Evolutionary conservation across 2,888 invertebrate genomes (phyloP).

Genomic region (Emmelina monodactyla): DNA sequence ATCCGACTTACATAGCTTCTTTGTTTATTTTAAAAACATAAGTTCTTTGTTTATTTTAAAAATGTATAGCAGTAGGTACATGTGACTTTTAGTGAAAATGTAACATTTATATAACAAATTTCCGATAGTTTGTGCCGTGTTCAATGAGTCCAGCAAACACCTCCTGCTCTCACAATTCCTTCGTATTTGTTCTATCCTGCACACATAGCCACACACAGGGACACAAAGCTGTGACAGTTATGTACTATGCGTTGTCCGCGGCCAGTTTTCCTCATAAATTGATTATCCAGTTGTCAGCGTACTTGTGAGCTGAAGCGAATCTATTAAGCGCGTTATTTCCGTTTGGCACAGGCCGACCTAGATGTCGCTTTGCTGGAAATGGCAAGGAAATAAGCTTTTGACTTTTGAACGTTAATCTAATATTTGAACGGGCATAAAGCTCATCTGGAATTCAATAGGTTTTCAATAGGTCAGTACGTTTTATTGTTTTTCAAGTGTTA

Average conservation of each 20-base stretch:
- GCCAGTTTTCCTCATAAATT: conserved; percentile 57
- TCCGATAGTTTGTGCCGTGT: no score
- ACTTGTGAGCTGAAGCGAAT: conserved; percentile 57
- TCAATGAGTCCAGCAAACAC: no score
- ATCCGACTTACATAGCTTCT: no score
- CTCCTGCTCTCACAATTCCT: no score
- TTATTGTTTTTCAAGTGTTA: no score
- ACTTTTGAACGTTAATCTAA: not conserved
- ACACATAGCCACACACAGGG: not conserved
- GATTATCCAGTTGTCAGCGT: conserved; percentile 60
- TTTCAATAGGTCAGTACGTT: no score
- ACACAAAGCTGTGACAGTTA: not conserved
- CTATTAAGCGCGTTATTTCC: conserved; percentile 65
- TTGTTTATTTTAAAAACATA: no score
- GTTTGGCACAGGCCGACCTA: conserved; percentile 30
- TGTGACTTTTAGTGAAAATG: no score
- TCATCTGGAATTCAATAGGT: no score
- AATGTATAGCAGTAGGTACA: no score
- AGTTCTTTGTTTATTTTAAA: no score
- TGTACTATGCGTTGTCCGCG: conserved; percentile 15
- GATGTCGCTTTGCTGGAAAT: conserved; percentile 24
- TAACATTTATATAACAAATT: no score
- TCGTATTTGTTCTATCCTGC: not conserved
- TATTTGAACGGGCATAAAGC: not conserved
- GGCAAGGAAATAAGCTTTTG: conserved; percentile 10